Percentiles rank a stretch among this genome's conserved stretches.
Conservation (phyloP, 30 jellyfish, hydroid and myxozoan genomes). For the Chironex yamaguchii region DNA sequence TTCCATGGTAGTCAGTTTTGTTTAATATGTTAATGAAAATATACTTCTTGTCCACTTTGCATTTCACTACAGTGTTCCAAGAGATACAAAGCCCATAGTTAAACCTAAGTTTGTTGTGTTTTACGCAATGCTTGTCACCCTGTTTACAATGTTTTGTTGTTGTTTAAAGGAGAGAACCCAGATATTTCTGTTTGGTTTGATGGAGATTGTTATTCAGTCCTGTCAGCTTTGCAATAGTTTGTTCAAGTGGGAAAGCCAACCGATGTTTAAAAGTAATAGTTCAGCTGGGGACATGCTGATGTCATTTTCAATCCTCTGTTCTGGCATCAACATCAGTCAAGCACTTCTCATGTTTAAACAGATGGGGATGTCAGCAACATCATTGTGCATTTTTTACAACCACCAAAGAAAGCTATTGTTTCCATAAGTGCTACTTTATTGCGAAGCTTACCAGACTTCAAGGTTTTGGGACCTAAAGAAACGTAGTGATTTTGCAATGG, state of each 20-base stretch:
- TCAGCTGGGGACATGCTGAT: conserved; percentile 63
- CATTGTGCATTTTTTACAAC: conserved; percentile 15
- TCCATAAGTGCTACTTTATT: not conserved
- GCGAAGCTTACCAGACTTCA: not conserved
- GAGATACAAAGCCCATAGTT: too few relatives aligned
- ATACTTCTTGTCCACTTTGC: too few relatives aligned
- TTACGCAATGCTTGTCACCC: conserved; percentile 3
- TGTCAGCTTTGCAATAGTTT: conserved; percentile 31
- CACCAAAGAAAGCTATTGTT: conserved; percentile 40
- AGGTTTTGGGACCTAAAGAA: not conserved
- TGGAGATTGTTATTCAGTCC: conserved; percentile 64
- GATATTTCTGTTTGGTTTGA: conserved; percentile 25
- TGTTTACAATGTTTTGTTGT: conserved; percentile 33
- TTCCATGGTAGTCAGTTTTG: too few relatives aligned
- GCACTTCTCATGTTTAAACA: conserved; percentile 21
- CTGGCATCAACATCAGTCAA: conserved; percentile 51
- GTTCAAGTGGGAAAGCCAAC: conserved; percentile 55
- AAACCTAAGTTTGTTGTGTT: conserved; percentile 34
- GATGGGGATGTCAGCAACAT: conserved; percentile 24
- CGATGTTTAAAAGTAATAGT: conserved; percentile 11
- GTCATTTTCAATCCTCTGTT: conserved; percentile 34
- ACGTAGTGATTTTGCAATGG: not conserved
- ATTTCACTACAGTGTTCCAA: too few relatives aligned
- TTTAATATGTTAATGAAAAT: too few relatives aligned
- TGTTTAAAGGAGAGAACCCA: conserved; percentile 2